phyloP scores from a whole-genome alignment of 2,797 vertebrate genomes.

The Spinibarbus caldwelli region DNA sequence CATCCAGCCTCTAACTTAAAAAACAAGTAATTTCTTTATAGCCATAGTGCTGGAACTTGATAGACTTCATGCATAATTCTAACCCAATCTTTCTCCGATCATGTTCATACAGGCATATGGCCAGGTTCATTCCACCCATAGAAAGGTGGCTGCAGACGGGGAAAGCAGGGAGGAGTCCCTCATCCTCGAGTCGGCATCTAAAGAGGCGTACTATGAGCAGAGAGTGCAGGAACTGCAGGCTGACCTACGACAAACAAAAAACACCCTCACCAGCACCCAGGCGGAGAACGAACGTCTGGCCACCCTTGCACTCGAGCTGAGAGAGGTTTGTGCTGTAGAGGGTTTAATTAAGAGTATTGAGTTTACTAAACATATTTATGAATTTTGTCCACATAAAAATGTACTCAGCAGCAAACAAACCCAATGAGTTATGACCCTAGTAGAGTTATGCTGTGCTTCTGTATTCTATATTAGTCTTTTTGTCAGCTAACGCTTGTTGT shows the following conservation, averaged over 20 bases:
- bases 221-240: slow-evolving; percentile 93
- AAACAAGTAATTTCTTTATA: no score
- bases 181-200: slow-evolving; percentile 95
- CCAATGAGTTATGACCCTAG: background rate
- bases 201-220: slow-evolving; percentile 94
- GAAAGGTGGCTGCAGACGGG: slow-evolving; percentile 95
- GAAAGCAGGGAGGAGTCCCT: slow-evolving; percentile 97
- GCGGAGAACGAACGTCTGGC: slow-evolving; percentile 92
- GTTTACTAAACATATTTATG: background rate
- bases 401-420: background rate
- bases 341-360: background rate
- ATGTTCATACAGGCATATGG: slow-evolving; percentile 87
- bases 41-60: background rate
- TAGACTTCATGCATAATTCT: background rate
- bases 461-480: background rate
- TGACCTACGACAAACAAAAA: slow-evolving; percentile 89
- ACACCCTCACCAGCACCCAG: slow-evolving; percentile 83
- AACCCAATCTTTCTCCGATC: background rate
- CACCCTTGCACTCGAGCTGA: slow-evolving; percentile 85
- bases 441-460: background rate
- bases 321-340: slow-evolving; percentile 82
- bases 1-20: no score
- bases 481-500: background rate
- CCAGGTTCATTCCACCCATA: slow-evolving; percentile 93
- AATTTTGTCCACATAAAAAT: background rate